phyloP scores from a whole-genome alignment of 2,797 vertebrate species.

The Schizothorax lantsangensis region DNA sequence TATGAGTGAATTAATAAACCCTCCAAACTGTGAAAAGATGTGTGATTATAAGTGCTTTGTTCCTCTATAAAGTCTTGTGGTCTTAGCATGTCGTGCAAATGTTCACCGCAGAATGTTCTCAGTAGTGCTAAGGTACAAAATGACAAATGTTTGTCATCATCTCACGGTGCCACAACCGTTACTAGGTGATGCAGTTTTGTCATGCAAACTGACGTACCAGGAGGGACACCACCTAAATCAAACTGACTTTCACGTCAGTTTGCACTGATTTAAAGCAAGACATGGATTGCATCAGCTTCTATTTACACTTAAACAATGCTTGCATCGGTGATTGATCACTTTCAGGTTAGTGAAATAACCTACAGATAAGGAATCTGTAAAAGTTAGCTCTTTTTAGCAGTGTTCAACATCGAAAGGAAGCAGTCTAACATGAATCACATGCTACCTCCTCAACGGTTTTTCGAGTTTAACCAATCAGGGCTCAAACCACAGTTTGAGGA shows the following conservation, averaged over 20 bases:
- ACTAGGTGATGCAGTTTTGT: constrained; percentile 15
- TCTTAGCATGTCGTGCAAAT: constrained; percentile 52
- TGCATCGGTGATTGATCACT: background rate
- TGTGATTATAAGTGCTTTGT: background rate
- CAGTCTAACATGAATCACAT: background rate
- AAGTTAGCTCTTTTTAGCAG: background rate
- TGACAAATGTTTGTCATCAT: background rate
- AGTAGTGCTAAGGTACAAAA: constrained; percentile 9
- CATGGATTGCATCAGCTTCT: background rate
- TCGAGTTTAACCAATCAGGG: background rate
- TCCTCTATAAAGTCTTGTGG: constrained; percentile 46
- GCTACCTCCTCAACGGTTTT: background rate
- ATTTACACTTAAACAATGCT: too few species aligned
- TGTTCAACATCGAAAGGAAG: background rate
- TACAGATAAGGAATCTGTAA: background rate
- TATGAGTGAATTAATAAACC: background rate
- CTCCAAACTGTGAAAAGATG: background rate
- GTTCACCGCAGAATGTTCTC: constrained; percentile 55
- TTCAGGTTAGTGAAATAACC: background rate
- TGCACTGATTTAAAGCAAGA: constrained; percentile 40
- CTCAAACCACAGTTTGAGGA: constrained; percentile 18
- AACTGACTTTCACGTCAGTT: background rate
- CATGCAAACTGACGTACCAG: constrained; percentile 19
- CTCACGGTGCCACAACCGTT: background rate
- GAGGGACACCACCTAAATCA: constrained; percentile 1